phyloP scores from a whole-genome alignment of 2,888 invertebrate species.

The Alentia gelatinosa region DNA sequence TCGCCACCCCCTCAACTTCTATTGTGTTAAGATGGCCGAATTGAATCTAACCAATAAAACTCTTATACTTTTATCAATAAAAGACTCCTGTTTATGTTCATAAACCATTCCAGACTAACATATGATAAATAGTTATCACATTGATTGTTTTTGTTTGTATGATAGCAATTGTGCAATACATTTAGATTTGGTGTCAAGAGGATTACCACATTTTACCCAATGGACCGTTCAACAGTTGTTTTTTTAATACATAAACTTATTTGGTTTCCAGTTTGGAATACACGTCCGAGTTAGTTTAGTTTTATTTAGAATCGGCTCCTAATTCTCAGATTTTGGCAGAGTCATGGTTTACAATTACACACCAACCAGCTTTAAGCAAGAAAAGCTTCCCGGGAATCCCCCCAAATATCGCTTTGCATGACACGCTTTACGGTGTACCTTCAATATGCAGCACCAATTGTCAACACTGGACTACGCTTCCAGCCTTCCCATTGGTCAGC shows the following conservation, averaged over 20 bases:
- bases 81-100: too few species aligned
- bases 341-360: not conserved
- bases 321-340: not conserved
- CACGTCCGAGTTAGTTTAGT: not conserved
- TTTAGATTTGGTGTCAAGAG: not conserved
- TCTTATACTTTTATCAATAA: not conserved
- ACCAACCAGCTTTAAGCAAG: not conserved
- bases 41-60: not conserved
- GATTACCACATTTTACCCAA: not conserved
- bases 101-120: not conserved
- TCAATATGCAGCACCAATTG: conserved; percentile 12
- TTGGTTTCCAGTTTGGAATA: not conserved
- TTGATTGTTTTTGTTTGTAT: not conserved
- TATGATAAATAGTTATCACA: conserved; percentile 9
- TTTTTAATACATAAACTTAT: not conserved
- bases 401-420: not conserved
- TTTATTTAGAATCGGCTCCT: not conserved
- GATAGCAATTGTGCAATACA: conserved; percentile 15
- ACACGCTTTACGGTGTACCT: not conserved
- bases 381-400: not conserved
- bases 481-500: conserved; percentile 25
- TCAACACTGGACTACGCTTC: not conserved
- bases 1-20: not conserved
- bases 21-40: not conserved
- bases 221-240: conserved; percentile 1